Evolutionary conservation across 2,797 vertebrate genomes (phyloP).

Genomic region (Mareca strepera): DNA sequence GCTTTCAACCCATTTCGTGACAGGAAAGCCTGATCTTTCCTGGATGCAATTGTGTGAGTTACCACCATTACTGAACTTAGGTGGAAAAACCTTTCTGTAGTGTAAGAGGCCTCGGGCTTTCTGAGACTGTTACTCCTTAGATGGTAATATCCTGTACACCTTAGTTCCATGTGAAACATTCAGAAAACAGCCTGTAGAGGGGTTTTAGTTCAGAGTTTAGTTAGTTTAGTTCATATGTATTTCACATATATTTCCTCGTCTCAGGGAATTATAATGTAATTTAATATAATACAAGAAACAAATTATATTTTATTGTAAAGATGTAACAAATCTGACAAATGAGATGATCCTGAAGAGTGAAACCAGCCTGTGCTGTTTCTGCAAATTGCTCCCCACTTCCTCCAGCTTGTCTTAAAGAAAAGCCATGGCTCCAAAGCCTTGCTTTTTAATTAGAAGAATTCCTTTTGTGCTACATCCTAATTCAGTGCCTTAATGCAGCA

Average conservation of each 20-base stretch:
- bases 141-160: neutral
- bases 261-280: neutral
- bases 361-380: neutral
- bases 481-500: conserved; percentile 12
- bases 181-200: neutral
- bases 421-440: neutral
- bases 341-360: neutral
- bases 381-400: neutral
- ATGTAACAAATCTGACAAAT: neutral
- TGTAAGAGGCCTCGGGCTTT: neutral
- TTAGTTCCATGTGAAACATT: neutral
- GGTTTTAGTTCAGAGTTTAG: neutral
- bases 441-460: neutral
- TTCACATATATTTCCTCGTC: neutral
- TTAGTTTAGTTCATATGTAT: too few species aligned
- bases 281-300: neutral
- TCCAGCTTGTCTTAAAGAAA: neutral
- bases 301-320: neutral
- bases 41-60: neutral
- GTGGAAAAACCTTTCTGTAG: neutral
- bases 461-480: neutral
- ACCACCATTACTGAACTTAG: neutral
- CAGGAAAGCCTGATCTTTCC: neutral
- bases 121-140: neutral
- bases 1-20: neutral